Base-by-base conservation (phyloP, 2,113 vertebrate species). In the Tachuris rubrigastra region DNA sequence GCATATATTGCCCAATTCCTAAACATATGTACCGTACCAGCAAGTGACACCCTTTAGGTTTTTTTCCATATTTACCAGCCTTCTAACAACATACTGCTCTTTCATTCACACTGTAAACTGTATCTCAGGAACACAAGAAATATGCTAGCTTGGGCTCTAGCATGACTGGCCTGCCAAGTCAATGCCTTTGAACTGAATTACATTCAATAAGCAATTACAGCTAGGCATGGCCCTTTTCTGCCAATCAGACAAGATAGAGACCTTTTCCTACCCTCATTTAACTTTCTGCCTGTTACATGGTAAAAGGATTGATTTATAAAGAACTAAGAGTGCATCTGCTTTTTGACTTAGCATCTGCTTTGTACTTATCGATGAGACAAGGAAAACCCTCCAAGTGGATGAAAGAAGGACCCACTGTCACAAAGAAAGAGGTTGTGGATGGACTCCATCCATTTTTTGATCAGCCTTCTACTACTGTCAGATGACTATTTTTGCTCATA, bases 401-500 rank as follows among this genome's bases (percentile, higher is more conserved):
- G 79, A 94, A 96, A 97, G 94, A 95, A 88, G 31, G 74, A 90
- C 60, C 56, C 65, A 78, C 53, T 55, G 58, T 66, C 82, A 89
- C 72, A 84, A 89, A 95, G 76, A 92, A 98, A 90, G 92, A 93
- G 82, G 92, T 42, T 95, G 65, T 93, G 87, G 90, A 80, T 93
- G 87, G 90, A 80, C 44, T 68, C 46, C 53, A 72, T 94, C 42
- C 39, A 87, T 91, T 97, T 97, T 98, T 91, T 96, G 53, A 79
- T 91, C 72, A 72, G 86, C 88, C 78, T 97, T 94, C 92, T 92
- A 90, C 96, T 98, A 97, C 83, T 97, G 95, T 92, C 93, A 96
- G 93, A 81, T 98, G 95, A 95, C 93, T 96, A 79, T 95, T 96
- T 97, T 94, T 97, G 89, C 84, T 97, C 87, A 85, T 94, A 87